Evolutionary conservation across 92 coral and sea anemone genomes (phyloP).

Genomic region (Siderastrea radians): DNA sequence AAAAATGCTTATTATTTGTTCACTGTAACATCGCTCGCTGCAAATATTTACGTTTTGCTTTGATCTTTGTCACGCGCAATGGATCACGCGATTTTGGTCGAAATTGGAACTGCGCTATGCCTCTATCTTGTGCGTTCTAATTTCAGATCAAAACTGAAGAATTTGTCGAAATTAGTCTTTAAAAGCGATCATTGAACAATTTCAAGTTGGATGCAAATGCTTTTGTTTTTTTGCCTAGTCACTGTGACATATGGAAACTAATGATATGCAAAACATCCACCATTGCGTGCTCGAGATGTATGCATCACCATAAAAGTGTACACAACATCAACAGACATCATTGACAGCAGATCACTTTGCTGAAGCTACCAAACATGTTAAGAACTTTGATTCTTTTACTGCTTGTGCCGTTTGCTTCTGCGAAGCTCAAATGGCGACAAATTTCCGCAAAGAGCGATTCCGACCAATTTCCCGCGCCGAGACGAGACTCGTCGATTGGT

Average conservation of each 20-base stretch:
- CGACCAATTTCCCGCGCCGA: conserved; percentile 56
- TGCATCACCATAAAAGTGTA: background rate
- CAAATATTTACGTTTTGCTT: too few species aligned
- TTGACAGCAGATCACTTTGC: background rate
- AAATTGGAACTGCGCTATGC: too few species aligned
- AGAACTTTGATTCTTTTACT: conserved; percentile 12
- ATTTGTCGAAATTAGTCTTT: too few species aligned
- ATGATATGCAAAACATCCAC: background rate
- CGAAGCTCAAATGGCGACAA: conserved; percentile 58
- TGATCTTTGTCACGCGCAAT: too few species aligned
- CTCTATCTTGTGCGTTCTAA: too few species aligned
- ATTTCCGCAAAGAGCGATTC: conserved; percentile 28
- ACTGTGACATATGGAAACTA: background rate
- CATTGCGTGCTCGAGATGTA: background rate
- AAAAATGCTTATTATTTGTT: too few species aligned
- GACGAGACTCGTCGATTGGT: conserved; percentile 90
- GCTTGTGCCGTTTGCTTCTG: conserved; percentile 9
- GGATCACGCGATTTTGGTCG: too few species aligned
- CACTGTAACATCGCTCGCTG: too few species aligned
- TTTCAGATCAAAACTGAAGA: too few species aligned
- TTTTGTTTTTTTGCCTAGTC: conserved; percentile 23
- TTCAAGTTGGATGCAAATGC: background rate
- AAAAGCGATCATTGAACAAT: background rate
- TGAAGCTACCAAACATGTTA: conserved; percentile 21
- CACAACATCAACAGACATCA: background rate